Evolutionary conservation across 2,888 invertebrate species (phyloP), one percentile per base, ranked within the genome.

Genomic region (Microctonus aethiopoides): DNA sequence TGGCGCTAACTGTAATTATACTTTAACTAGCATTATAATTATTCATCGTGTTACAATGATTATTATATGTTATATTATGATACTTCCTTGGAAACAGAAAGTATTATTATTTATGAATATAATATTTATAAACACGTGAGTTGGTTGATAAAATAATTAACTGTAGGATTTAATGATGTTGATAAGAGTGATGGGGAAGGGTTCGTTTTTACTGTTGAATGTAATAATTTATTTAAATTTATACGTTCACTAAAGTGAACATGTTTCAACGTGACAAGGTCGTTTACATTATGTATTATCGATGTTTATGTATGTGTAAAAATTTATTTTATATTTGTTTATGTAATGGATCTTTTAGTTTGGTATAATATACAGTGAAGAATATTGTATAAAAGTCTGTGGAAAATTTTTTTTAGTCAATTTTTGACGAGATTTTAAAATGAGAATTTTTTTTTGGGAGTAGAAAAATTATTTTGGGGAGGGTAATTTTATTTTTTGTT

Each of bases 61-160:
- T 16, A 20, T 10, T n/a, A 20, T 39, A n/a, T 32, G 26, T 11
- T 5, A 5, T 29, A 5, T 5, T 29, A 29, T 5, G 7, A 32
- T 22, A 70, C 65, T 70, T 66, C 70, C 65, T 70, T 70, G 65
- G 65, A 70, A 70, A 70, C 70, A 65, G 70, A 70, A 70, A 70
- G 65, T 70, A 24, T 63, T 51, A 16, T 62, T 24, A 46, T 3
- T n/a, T 20, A 46, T 46, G 10, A 10, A 46, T 7, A 46, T 36
- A 46, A 34, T 16, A 60, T 64, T 24, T 54, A 67, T 26, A 29
- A 22, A 34, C 5, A n/a, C n/a, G 29, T 26, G 16, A n/a, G 29
- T 32, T 29, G 3, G n/a, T 39, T n/a, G n/a, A 39, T 39, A 46
- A 46, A 46, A 3, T 62, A 46, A 3, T 62, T n/a, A n/a, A n/a